These are phyloP conservation scores for Microtus oregoni DNA, from an alignment of 2,113 vertebrate genomes.

Conservation along the genomic window DNA sequence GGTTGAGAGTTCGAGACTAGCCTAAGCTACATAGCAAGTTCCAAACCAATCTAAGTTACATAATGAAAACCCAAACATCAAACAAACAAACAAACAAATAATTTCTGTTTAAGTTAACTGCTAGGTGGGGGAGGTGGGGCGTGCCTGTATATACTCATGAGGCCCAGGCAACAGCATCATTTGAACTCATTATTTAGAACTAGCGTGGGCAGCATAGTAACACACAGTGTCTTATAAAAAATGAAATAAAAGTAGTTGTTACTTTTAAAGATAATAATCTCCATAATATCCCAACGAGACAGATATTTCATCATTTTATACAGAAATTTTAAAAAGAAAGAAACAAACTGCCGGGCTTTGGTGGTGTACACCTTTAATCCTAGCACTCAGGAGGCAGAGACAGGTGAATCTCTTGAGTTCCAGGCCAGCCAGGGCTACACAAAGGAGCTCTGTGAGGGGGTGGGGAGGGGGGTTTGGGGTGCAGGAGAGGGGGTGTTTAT, in stretches of 20 bases:
- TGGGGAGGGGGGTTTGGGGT: not conserved
- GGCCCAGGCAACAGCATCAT: not conserved
- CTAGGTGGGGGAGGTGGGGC: not conserved
- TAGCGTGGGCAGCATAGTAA: not conserved
- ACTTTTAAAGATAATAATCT: not conserved
- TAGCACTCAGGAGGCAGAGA: not conserved
- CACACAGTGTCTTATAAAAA: not conserved
- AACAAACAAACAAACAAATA: not conserved
- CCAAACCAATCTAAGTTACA: not conserved
- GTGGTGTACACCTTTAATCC: too few relatives aligned
- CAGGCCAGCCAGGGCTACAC: not conserved
- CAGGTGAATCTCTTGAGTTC: not conserved
- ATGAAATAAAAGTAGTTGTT: not conserved
- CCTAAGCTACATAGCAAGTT: not conserved
- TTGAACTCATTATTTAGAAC: not conserved
- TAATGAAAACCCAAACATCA: not conserved
- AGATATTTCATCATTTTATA: not conserved
- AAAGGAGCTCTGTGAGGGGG: not conserved
- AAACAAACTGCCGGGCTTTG: not conserved
- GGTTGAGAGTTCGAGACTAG: not conserved
- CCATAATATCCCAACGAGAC: not conserved
- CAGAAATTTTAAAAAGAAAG: not conserved
- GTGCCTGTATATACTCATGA: not conserved
- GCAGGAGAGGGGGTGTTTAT: not conserved
- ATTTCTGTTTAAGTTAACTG: not conserved